phyloP scores from a whole-genome alignment of 2,797 vertebrate genomes.

The Myioborus miniatus region DNA sequence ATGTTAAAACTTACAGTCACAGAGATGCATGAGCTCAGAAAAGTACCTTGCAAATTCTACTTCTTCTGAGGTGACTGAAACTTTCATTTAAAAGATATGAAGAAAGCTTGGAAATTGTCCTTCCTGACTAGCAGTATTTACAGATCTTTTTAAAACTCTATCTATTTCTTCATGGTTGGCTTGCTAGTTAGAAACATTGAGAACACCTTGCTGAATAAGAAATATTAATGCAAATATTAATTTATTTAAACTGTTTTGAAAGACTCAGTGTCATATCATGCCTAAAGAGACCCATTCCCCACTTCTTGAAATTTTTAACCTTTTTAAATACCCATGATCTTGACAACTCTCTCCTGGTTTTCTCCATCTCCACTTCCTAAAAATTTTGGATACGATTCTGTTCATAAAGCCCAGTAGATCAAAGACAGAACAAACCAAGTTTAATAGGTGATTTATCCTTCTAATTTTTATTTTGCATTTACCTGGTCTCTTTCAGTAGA shows the following conservation, averaged over 20 bases:
- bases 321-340: background rate
- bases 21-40: background rate
- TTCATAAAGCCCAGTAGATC: background rate
- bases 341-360: background rate
- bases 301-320: background rate
- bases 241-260: slow-evolving; percentile 9
- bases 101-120: background rate
- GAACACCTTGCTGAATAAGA: background rate
- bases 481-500: background rate
- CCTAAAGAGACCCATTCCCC: background rate
- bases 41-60: background rate
- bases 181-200: background rate
- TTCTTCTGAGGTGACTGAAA: background rate
- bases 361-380: background rate
- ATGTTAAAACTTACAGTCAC: background rate
- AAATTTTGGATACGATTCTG: background rate
- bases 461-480: background rate
- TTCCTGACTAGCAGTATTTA: background rate
- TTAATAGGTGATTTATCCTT: background rate
- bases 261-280: background rate
- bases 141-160: background rate
- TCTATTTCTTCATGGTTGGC: background rate
- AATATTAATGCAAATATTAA: background rate
- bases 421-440: background rate
- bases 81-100: background rate